These are phyloP conservation scores for Phocoena sinus DNA, from an alignment of 2,113 vertebrate genomes.

Conservation along the genomic window DNA sequence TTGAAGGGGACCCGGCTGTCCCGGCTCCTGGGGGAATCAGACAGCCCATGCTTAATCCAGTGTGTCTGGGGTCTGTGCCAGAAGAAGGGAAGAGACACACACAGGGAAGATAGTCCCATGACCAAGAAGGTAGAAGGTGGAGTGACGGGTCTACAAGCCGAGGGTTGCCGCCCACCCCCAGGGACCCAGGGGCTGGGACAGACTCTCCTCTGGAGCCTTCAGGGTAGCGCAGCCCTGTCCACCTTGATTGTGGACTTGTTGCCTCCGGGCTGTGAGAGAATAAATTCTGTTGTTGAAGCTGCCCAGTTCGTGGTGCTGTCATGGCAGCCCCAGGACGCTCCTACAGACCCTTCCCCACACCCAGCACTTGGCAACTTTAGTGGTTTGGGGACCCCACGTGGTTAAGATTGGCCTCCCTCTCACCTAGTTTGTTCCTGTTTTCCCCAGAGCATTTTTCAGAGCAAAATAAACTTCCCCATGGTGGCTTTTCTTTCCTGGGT, in stretches of 20 bases:
- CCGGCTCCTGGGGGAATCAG: neutral
- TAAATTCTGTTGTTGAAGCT: neutral
- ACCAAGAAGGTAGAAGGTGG: neutral
- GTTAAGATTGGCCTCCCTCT: neutral
- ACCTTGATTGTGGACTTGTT: neutral
- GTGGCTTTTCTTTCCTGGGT: neutral
- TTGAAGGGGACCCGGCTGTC: neutral
- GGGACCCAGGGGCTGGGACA: neutral
- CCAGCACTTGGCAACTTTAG: neutral
- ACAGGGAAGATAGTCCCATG: too few relatives aligned
- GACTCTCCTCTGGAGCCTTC: neutral
- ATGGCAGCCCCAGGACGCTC: fast-evolving
- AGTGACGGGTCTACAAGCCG: neutral
- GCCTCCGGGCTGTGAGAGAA: neutral
- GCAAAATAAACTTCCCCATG: fast-evolving
- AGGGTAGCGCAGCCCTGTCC: too few relatives aligned
- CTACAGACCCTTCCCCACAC: fast-evolving
- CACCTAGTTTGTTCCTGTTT: too few relatives aligned
- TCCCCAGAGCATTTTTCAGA: neutral
- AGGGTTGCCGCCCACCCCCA: neutral
- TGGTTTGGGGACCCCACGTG: fast-evolving
- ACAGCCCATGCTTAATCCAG: neutral
- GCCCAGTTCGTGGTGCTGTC: fast-evolving
- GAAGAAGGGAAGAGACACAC: neutral
- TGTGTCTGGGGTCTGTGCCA: neutral